These are phyloP conservation scores for Eupithecia subumbrata DNA, from an alignment of 2,888 invertebrate genomes.

Conservation along the genomic window DNA sequence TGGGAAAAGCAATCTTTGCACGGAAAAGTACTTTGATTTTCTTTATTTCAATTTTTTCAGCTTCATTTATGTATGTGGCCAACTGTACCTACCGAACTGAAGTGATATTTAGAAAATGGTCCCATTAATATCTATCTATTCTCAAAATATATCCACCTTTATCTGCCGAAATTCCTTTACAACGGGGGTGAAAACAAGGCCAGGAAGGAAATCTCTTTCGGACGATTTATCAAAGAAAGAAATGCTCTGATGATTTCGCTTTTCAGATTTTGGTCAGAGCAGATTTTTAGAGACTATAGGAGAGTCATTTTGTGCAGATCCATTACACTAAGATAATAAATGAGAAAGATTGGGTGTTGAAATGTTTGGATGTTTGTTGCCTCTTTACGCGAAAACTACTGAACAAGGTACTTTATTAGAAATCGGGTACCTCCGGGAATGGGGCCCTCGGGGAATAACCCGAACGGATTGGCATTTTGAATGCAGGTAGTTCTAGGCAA, in stretches of 20 bases:
- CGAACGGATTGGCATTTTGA: no score
- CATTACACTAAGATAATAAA: background rate
- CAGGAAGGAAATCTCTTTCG: slow-evolving; percentile 10
- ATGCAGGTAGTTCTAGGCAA: no score
- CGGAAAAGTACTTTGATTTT: no score
- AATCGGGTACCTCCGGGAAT: no score
- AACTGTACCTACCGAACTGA: slow-evolving; percentile 9
- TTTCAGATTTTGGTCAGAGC: background rate
- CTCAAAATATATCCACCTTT: slow-evolving; percentile 17
- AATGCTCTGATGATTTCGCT: background rate
- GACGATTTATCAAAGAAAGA: slow-evolving; percentile 11
- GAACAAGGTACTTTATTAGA: no score
- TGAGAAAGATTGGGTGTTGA: background rate
- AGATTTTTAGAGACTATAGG: background rate
- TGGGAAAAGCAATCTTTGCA: background rate
- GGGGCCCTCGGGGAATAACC: no score
- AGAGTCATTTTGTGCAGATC: background rate
- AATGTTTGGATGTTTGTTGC: no score
- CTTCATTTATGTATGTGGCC: background rate
- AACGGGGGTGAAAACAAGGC: slow-evolving; percentile 16
- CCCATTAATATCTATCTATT: slow-evolving; percentile 29
- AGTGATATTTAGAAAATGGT: slow-evolving; percentile 18
- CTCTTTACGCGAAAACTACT: no score
- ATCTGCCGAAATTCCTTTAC: slow-evolving; percentile 12
- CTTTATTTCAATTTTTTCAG: no score